These are phyloP conservation scores for Congeria kusceri DNA, from an alignment of 2,888 invertebrate species.

Conservation along the genomic window DNA sequence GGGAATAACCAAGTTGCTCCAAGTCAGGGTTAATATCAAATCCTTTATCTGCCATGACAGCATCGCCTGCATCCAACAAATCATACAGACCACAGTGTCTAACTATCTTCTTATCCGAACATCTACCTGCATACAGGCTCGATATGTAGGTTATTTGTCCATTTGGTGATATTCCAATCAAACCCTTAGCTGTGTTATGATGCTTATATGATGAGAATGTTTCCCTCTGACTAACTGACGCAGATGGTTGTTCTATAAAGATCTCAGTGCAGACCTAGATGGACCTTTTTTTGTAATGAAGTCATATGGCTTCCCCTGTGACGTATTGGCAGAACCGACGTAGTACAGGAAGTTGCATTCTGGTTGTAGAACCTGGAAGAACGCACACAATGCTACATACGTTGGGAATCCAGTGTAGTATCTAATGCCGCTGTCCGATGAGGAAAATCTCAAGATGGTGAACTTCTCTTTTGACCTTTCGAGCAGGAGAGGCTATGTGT, in stretches of 20 bases:
- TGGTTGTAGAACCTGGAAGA: slow-evolving; percentile 30
- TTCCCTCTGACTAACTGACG: slow-evolving; percentile 25
- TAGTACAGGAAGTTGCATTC: slow-evolving; percentile 38
- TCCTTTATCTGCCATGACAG: too few species aligned
- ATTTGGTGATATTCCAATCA: slow-evolving; percentile 38
- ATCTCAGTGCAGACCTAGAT: slow-evolving; percentile 39
- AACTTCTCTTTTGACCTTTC: slow-evolving; percentile 9
- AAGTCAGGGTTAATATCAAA: neutral
- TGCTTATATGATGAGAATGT: slow-evolving; percentile 42
- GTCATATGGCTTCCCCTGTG: slow-evolving; percentile 13
- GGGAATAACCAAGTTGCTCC: neutral
- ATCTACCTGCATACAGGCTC: slow-evolving; percentile 37
- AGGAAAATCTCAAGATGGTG: neutral
- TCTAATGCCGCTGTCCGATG: slow-evolving; percentile 5
- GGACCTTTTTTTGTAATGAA: slow-evolving; percentile 10
- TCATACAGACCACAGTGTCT: slow-evolving; percentile 39
- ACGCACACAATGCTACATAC: slow-evolving; percentile 16
- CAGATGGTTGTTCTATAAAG: slow-evolving; percentile 36
- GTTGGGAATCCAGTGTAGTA: slow-evolving; percentile 14
- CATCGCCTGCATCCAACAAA: slow-evolving; percentile 22
- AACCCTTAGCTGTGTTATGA: slow-evolving; percentile 35
- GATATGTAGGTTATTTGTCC: slow-evolving; percentile 41
- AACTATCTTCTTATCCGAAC: slow-evolving; percentile 40
- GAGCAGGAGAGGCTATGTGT: slow-evolving; percentile 4
- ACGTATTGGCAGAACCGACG: slow-evolving; percentile 35